Conservation (phyloP, 2,888 invertebrate genomes). For the Dynastes grantii region DNA sequence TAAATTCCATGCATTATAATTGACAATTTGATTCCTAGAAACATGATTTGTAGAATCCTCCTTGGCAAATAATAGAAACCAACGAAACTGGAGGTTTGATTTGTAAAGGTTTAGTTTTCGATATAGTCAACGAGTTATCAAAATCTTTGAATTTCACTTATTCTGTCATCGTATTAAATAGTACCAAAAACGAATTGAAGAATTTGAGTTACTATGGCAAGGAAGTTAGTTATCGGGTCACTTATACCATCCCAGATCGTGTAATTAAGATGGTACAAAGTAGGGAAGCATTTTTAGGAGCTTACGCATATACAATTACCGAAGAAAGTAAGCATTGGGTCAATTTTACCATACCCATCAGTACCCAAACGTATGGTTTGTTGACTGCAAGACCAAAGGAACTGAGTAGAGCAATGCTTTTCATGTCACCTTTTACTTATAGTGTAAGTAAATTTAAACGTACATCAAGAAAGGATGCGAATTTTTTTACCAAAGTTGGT, state of each 20-base stretch:
- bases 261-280: constrained; percentile 72
- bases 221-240: constrained; percentile 55
- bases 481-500: too few relatives aligned
- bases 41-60: constrained; percentile 81
- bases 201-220: constrained; percentile 18
- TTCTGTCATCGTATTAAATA: constrained; percentile 62
- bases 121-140: constrained; percentile 84
- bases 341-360: constrained; percentile 86
- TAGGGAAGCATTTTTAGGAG: constrained; percentile 74
- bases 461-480: too few relatives aligned
- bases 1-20: constrained; percentile 69
- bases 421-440: constrained; percentile 85
- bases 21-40: neutral
- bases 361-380: constrained; percentile 85
- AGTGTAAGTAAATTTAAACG: constrained; percentile 72
- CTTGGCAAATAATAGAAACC: constrained; percentile 84
- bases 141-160: constrained; percentile 87
- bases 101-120: constrained; percentile 84
- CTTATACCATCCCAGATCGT: constrained; percentile 65
- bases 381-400: constrained; percentile 85
- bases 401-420: constrained; percentile 86
- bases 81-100: constrained; percentile 75
- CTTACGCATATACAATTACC: constrained; percentile 76
- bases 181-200: constrained; percentile 1
- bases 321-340: constrained; percentile 72